Percentiles rank a stretch among this genome's conserved stretches.
These are phyloP conservation scores for Psix sp. DNA, from an alignment of 1,140 invertebrate species.

Conservation along the genomic window DNA sequence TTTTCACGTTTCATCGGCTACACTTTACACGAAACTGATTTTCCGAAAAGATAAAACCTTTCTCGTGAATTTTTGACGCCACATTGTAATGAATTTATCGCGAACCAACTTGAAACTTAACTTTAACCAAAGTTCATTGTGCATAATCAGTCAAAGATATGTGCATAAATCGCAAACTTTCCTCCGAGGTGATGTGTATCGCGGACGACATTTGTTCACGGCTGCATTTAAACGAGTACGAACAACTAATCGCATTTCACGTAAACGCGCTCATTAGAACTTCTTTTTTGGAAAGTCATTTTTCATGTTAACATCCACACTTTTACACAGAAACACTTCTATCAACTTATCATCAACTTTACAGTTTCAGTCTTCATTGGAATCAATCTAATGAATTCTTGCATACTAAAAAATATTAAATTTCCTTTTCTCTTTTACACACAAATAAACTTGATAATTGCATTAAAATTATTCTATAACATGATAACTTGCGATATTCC, in stretches of 20 bases:
- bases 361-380: too few species aligned
- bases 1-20: constrained; percentile 37
- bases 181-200: constrained; percentile 17
- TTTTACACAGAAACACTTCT: neutral
- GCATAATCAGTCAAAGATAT: constrained; percentile 12
- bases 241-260: neutral
- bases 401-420: too few species aligned
- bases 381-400: too few species aligned
- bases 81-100: neutral
- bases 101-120: constrained; percentile 11
- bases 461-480: too few species aligned
- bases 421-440: too few species aligned
- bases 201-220: constrained; percentile 9
- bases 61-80: neutral
- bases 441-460: too few species aligned
- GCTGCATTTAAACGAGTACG: neutral
- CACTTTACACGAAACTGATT: constrained; percentile 36
- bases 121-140: constrained; percentile 15
- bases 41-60: constrained; percentile 19
- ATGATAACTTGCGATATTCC: too few species aligned
- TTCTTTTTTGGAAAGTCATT: constrained; percentile 17
- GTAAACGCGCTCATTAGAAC: neutral
- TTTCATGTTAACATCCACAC: neutral
- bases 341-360: constrained; percentile 12
- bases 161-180: constrained; percentile 28